These are phyloP conservation scores for Calameuta pallipes DNA, from an alignment of 2,888 invertebrate genomes.

Conservation along the genomic window DNA sequence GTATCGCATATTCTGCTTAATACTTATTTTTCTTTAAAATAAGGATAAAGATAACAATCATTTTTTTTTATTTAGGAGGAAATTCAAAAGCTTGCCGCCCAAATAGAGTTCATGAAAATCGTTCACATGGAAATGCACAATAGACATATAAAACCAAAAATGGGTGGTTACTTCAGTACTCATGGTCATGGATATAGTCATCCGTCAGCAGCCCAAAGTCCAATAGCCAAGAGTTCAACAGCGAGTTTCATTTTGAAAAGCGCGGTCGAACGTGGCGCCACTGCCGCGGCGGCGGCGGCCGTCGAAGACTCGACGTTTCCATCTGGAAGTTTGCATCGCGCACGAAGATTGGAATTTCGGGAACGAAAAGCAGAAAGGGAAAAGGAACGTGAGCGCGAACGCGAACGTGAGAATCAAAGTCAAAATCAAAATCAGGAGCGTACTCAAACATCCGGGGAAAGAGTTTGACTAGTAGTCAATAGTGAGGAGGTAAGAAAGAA, in stretches of 20 bases:
- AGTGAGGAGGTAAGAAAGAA: slow-evolving; percentile 51
- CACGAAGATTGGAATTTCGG: slow-evolving; percentile 47
- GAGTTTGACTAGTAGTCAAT: slow-evolving; percentile 62
- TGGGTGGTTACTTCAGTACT: slow-evolving; percentile 83
- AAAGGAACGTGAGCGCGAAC: slow-evolving; percentile 39
- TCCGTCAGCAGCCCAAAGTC: slow-evolving; percentile 49
- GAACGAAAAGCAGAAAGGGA: slow-evolving; percentile 52
- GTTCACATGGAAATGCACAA: slow-evolving; percentile 95
- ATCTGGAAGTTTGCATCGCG: slow-evolving; percentile 54
- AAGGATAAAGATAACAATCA: not conserved
- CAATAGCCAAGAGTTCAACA: slow-evolving; percentile 53
- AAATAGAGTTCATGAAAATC: slow-evolving; percentile 94
- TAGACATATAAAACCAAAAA: slow-evolving; percentile 85
- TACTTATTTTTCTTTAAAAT: not conserved
- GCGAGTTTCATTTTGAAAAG: slow-evolving; percentile 56
- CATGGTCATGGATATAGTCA: slow-evolving; percentile 48
- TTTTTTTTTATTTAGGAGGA: slow-evolving; percentile 75
- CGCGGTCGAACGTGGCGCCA: slow-evolving; percentile 55
- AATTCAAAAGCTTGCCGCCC: slow-evolving; percentile 89
- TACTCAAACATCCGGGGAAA: slow-evolving; percentile 42
- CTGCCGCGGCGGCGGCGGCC: slow-evolving; percentile 55
- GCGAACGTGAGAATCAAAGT: slow-evolving; percentile 10
- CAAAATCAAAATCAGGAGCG: slow-evolving; percentile 19
- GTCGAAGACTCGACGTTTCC: slow-evolving; percentile 57
- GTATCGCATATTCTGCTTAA: slow-evolving; percentile 62